Base-by-base conservation (phyloP, 2,888 invertebrate species). In the Zele albiditarsus region DNA sequence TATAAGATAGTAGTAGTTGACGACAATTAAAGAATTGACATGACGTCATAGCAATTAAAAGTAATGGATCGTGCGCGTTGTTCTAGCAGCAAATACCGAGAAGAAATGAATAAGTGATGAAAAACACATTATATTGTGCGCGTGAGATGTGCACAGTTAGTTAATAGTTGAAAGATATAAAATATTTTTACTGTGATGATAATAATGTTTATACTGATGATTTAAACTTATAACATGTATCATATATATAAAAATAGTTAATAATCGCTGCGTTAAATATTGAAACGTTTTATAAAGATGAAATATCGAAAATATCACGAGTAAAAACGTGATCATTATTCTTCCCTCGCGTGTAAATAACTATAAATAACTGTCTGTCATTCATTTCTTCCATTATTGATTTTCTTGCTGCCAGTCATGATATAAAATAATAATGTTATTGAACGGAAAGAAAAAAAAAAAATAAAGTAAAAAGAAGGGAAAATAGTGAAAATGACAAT, bases 141-240 rank as follows among this genome's bases (percentile, higher is more conserved):
- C 80, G 78, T 78, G 78, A 78, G 77, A 73, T 53, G 53, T 53
- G 72, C 75, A 82, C 82, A 82, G 83, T 53, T 82, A 82, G 80
- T 85, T 84, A 82, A 85, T 82, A 83, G 79, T 80, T 80, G 79
- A 78, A 75, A 69, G 73, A 74, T 74, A 80, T 76, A 74, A 76
- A 78, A 80, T 80, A 80, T 80, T 80, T 89, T 89, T 89, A 89
- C 89, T 89, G 89, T 89, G 89, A 89, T 89, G 89, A 89, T 89
- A 88, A 89, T 89, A 89, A 89, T 89, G 88, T 89, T 89, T 89
- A 87, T 89, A 89, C 86, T n/a, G 86, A 87, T 85, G 84, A 88
- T 82, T 80, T 78, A 85, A 85, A 85, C 27, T 27, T 38, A 73
- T 42, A n/a, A 28, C 38, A 46, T 82, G 80, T 87, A 84, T 82